Percentiles rank a stretch among this genome's conserved stretches.
Conservation (phyloP, 1,140 invertebrate genomes). For the Adelges cooleyi region DNA sequence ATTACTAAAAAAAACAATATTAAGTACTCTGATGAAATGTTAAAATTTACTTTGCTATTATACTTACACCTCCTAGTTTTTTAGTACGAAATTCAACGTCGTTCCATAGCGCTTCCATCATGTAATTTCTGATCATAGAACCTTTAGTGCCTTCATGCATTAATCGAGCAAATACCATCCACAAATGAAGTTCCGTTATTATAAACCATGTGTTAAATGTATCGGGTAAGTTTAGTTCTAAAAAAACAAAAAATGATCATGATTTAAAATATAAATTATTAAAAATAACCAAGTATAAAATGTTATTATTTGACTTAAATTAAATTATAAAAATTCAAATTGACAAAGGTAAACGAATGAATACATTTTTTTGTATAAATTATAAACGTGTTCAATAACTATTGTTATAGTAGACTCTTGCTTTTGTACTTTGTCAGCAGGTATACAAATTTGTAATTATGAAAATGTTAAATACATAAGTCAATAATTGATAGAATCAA, state of each 20-base stretch:
- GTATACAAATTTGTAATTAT: no score
- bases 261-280: no score
- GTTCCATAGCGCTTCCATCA: slow-evolving; percentile 68
- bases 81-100: slow-evolving; percentile 58
- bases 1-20: no score
- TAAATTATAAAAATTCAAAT: background rate
- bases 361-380: no score
- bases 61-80: slow-evolving; percentile 15
- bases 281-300: no score
- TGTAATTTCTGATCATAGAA: slow-evolving; percentile 52
- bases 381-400: background rate
- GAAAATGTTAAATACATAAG: no score
- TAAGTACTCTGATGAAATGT: no score
- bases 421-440: no score
- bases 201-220: slow-evolving; percentile 75
- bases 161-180: slow-evolving; percentile 58
- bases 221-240: slow-evolving; percentile 57
- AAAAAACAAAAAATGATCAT: no score
- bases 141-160: slow-evolving; percentile 68
- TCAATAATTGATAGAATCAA: no score
- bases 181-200: slow-evolving; percentile 71
- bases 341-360: no score
- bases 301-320: background rate
- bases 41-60: background rate
- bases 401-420: no score